Conservation (phyloP, 2,113 vertebrate species). For the Aepyceros melampus region DNA sequence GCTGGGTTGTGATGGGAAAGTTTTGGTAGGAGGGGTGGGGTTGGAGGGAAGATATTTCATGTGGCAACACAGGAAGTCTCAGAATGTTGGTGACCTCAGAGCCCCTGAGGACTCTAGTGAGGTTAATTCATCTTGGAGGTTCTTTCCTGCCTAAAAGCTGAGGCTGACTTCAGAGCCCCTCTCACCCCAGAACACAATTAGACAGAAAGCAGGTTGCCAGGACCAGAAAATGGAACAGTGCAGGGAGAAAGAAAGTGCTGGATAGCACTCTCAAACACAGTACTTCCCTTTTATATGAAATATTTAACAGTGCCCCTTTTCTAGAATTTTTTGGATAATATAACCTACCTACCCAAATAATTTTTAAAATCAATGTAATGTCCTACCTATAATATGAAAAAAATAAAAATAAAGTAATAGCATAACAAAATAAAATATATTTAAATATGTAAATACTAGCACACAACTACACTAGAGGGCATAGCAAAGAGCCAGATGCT, state of each 20-base stretch:
- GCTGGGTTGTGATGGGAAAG: too few species aligned
- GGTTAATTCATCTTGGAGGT: background rate
- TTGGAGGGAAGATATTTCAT: background rate
- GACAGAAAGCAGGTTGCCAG: background rate
- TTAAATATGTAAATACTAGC: background rate
- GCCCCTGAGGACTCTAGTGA: background rate
- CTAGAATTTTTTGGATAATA: background rate
- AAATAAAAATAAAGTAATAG: background rate
- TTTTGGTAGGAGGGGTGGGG: background rate
- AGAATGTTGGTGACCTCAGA: background rate
- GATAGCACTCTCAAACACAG: background rate
- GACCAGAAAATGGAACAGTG: background rate
- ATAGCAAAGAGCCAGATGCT: background rate
- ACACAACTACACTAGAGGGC: background rate
- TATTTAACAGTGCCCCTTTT: background rate
- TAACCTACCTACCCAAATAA: background rate
- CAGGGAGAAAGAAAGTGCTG: background rate
- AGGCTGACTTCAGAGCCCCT: background rate
- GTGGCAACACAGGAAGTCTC: background rate
- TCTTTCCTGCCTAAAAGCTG: background rate
- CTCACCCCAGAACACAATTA: background rate
- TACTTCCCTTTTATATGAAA: background rate
- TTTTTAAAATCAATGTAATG: background rate
- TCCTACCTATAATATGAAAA: background rate
- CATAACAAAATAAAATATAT: background rate